These are phyloP conservation scores for Hololepta plana DNA, from an alignment of 2,888 invertebrate genomes.

Conservation along the genomic window DNA sequence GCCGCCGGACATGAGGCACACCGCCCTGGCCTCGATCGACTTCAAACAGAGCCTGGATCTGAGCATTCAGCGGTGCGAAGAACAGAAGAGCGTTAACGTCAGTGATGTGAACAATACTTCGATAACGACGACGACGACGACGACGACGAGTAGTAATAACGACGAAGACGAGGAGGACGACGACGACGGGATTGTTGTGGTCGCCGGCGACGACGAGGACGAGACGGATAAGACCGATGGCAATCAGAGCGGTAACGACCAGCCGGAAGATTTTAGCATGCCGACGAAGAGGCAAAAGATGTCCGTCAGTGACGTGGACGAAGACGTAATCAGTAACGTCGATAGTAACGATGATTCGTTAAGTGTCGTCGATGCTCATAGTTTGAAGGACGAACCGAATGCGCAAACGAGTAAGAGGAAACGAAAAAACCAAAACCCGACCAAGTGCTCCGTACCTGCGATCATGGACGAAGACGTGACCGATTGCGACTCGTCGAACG, in stretches of 20 bases:
- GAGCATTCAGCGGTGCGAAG: constrained; percentile 30
- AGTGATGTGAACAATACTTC: constrained; percentile 16
- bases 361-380: constrained; percentile 34
- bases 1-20: constrained; percentile 44
- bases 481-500: constrained; percentile 42
- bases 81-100: constrained; percentile 19
- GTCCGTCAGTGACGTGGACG: constrained; percentile 34
- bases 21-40: constrained; percentile 35
- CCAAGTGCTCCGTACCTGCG: constrained; percentile 48
- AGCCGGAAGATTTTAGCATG: constrained; percentile 52
- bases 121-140: constrained; percentile 15
- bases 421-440: constrained; percentile 77
- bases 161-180: constrained; percentile 40
- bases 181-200: constrained; percentile 62
- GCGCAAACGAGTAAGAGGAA: constrained; percentile 59
- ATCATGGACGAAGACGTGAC: constrained; percentile 34
- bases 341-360: constrained; percentile 47
- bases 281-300: constrained; percentile 41
- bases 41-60: constrained; percentile 46
- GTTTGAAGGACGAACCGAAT: constrained; percentile 34
- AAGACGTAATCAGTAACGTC: constrained; percentile 37
- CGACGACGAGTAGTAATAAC: constrained; percentile 16
- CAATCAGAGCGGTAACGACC: constrained; percentile 29
- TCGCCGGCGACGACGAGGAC: constrained; percentile 42
- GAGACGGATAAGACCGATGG: constrained; percentile 24